phyloP scores from a whole-genome alignment of 2,888 invertebrate genomes.

The Macrosoma leucophasiata region DNA sequence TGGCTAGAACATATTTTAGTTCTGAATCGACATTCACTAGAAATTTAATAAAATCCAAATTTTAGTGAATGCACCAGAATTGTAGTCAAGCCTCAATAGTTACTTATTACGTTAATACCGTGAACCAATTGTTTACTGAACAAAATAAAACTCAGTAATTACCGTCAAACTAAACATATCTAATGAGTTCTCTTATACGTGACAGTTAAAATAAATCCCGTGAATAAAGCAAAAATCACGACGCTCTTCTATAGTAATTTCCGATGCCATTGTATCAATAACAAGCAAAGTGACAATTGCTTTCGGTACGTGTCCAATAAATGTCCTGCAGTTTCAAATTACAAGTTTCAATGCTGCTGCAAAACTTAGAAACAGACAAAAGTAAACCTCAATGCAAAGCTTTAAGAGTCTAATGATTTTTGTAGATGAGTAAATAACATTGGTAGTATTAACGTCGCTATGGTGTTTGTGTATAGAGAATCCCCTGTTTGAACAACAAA shows the following conservation, averaged over 20 bases:
- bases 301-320: conserved; percentile 62
- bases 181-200: no score
- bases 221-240: conserved; percentile 48
- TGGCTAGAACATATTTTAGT: no score
- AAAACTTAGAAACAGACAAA: no score
- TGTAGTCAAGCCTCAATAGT: no score
- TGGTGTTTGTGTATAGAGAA: conserved; percentile 58
- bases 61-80: no score
- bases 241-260: conserved; percentile 37
- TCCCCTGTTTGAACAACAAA: conserved; percentile 73
- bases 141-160: background rate
- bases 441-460: conserved; percentile 31
- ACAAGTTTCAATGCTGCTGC: conserved; percentile 21
- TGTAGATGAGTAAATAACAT: conserved; percentile 16
- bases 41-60: no score
- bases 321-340: conserved; percentile 49
- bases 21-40: no score
- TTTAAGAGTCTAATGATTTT: background rate
- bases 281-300: conserved; percentile 48
- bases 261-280: conserved; percentile 34
- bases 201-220: conserved; percentile 47
- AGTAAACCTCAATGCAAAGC: no score
- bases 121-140: background rate
- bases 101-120: no score
- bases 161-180: background rate